Percentiles rank a stretch among this genome's conserved stretches.
Evolutionary conservation across 2,797 vertebrate species (phyloP).

Genomic region (Danionella dracula): DNA sequence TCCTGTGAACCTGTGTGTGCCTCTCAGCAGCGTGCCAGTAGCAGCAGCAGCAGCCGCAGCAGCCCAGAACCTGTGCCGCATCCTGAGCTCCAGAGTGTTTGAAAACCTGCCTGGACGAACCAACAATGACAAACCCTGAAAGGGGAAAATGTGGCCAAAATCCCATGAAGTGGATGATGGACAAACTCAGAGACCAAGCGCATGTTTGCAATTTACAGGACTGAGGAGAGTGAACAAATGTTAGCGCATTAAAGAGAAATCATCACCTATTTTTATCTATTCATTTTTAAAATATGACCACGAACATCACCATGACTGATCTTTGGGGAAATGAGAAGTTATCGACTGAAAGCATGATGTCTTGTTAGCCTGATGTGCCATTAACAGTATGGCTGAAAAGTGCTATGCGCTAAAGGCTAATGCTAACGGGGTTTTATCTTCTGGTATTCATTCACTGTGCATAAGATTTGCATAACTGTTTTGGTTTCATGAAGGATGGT

Average conservation of each 20-base stretch:
- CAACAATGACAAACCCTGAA: too few relatives aligned
- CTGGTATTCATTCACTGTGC: conserved; percentile 32
- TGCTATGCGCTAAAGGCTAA: conserved; percentile 6
- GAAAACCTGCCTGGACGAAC: conserved; percentile 28
- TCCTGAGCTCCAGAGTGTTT: conserved; percentile 59
- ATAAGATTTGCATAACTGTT: conserved; percentile 32
- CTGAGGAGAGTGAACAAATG: too few relatives aligned
- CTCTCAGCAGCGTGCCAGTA: conserved; percentile 54
- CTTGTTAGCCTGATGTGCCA: conserved; percentile 34
- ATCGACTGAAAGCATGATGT: conserved; percentile 57
- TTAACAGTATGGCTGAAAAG: conserved; percentile 31
- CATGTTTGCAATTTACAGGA: too few relatives aligned
- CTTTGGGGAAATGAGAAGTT: conserved; percentile 43
- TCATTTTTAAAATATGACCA: too few relatives aligned
- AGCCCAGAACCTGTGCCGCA: conserved; percentile 32
- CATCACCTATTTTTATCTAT: too few relatives aligned
- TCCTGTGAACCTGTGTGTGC: conserved; percentile 63
- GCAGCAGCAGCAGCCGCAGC: too few relatives aligned
- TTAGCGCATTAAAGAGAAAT: too few relatives aligned
- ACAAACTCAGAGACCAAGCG: too few relatives aligned
- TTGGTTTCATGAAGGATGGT: conserved; percentile 11
- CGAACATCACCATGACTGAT: too few relatives aligned
- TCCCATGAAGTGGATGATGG: too few relatives aligned
- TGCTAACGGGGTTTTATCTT: conserved; percentile 21
- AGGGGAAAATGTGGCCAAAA: too few relatives aligned